Evolutionary conservation across 2,113 vertebrate species (phyloP).

Genomic region (Gobius niger): DNA sequence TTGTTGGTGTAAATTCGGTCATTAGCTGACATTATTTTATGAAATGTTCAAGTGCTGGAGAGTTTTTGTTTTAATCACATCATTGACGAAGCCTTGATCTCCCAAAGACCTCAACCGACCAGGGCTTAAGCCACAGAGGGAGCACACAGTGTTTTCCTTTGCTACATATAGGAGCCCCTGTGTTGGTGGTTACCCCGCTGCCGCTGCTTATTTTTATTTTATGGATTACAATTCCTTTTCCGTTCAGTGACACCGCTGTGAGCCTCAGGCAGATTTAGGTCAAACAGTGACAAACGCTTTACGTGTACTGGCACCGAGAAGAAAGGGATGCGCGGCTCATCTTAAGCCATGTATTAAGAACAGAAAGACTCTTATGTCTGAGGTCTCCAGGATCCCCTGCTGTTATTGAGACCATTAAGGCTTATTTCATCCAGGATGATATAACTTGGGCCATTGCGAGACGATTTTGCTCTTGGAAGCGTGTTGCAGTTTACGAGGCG

Average conservation of each 20-base stretch:
- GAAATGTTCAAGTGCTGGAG: too few species aligned
- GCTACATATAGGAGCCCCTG: constrained; percentile 10
- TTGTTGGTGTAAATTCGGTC: too few species aligned
- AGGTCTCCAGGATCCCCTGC: neutral
- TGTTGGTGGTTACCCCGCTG: constrained; percentile 5
- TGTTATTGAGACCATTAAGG: neutral
- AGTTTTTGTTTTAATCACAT: neutral
- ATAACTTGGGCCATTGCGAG: neutral
- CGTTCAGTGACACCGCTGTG: constrained; percentile 15
- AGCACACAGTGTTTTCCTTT: constrained; percentile 25
- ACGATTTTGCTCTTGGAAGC: neutral
- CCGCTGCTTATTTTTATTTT: constrained; percentile 9
- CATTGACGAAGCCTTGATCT: constrained; percentile 22
- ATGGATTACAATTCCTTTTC: constrained; percentile 24
- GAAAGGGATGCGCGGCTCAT: constrained; percentile 27
- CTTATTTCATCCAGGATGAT: neutral
- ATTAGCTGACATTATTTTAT: too few species aligned
- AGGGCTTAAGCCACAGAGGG: constrained; percentile 40
- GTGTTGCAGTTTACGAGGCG: neutral
- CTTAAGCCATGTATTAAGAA: constrained; percentile 21
- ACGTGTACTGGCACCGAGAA: constrained; percentile 9
- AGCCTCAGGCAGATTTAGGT: constrained; percentile 61
- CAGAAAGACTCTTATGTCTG: constrained; percentile 12
- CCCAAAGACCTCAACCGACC: constrained; percentile 46
- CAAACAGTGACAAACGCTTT: constrained; percentile 49